Evolutionary conservation across 2,888 invertebrate species (phyloP), one percentile per base, ranked within the genome.

Genomic region (Drosophila kuntzei): DNA sequence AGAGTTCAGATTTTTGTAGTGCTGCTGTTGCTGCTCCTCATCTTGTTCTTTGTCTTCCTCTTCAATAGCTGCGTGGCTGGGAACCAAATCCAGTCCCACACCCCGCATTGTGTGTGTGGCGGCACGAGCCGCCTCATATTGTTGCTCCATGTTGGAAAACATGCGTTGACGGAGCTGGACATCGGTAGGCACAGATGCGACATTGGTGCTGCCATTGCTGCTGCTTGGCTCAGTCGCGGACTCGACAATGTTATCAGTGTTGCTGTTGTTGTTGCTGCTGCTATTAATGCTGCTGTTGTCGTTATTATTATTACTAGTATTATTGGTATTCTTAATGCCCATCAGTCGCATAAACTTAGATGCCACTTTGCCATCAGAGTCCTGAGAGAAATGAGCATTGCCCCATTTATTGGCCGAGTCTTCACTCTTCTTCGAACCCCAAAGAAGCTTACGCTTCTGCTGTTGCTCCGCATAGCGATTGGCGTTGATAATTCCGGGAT

Each of bases 51-150:
- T 16, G n/a, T 14, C 29, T 20, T 22, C 18, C 8, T 41, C 16
- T 44, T 65, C 53, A 91, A 67, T 87, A 91, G 63, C 90, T 92
- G 20, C 94, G 90, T 27, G 93, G 91, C 76, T 93, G 93, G 22
- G 94, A 94, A 41, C 94, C 93, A 92, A 97, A 97, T 53, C 97
- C 97, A 32, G 93, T 0, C 97, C 97, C 0, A 97, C 96, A 0
- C 97, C 97, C 1, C 98, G 94, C 94, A 98, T 98, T 9, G 98
- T 98, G 93, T 99, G 99, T 0, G 99, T 99, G 18, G 98, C 96
- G 74, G 98, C 97, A 34, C 99, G 94, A 0, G 99, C 99, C 55
- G 98, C 97, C 92, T 98, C 98, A 90, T 99, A 99, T 91, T 99
- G 98, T 79, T 97, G 96, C 90, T 99, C 98, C 95, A 99, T 96